phyloP scores from a whole-genome alignment of 2,797 vertebrate genomes.

The Eulemur mongoz region DNA sequence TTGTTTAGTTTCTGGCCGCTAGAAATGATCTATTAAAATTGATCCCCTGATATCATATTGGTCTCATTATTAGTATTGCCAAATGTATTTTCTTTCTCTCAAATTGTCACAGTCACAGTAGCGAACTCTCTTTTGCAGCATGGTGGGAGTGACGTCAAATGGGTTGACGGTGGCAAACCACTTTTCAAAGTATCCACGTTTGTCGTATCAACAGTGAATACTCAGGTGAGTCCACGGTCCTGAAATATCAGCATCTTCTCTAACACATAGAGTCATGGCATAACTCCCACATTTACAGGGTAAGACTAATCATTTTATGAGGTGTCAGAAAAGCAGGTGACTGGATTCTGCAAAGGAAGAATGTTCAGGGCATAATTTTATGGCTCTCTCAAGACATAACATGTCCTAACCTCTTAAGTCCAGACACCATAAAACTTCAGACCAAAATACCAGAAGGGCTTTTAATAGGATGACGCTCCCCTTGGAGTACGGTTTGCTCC shows the following conservation, averaged over 20 bases:
- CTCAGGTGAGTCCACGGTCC: slow-evolving; percentile 90
- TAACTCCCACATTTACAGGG: background rate
- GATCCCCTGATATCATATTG: background rate
- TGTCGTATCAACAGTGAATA: slow-evolving; percentile 96
- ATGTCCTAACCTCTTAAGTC: background rate
- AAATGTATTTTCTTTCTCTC: background rate
- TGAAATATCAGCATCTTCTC: background rate
- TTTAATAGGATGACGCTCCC: background rate
- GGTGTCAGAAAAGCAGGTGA: background rate
- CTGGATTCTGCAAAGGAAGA: background rate
- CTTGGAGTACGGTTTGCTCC: background rate
- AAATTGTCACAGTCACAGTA: background rate
- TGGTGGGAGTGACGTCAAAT: slow-evolving; percentile 92
- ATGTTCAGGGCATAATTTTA: background rate
- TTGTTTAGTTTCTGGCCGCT: background rate
- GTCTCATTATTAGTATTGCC: background rate
- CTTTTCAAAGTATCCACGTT: slow-evolving; percentile 95
- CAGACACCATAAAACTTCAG: background rate
- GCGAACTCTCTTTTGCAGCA: slow-evolving; percentile 79
- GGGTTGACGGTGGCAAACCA: slow-evolving; percentile 96
- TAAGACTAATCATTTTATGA: background rate
- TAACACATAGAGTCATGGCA: background rate
- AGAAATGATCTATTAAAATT: background rate
- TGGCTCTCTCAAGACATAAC: background rate
- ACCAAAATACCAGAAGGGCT: background rate